Base-by-base conservation (phyloP, 2,888 invertebrate species). In the Zaprionus obscuricornis region DNA sequence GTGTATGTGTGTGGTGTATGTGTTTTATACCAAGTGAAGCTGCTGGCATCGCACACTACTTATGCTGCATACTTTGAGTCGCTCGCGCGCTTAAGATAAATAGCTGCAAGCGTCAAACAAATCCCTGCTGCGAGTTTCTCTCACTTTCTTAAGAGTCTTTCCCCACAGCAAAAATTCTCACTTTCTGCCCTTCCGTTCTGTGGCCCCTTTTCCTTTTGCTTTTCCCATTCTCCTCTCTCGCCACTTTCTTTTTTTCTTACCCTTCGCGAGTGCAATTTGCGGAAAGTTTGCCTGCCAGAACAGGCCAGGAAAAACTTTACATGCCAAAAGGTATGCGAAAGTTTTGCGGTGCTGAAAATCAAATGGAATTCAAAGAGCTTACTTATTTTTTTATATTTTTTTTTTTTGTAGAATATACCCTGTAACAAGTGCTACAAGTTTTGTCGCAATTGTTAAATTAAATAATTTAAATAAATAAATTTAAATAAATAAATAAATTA, bases 21-120 rank as follows among this genome's bases (percentile, higher is more conserved):
- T 45, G 33, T 31, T n/a, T n/a, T n/a, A n/a, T n/a, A n/a, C n/a
- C n/a, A n/a, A n/a, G 40, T 52, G 31, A 20, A 67, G 46, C 55
- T 42, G 56, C 62, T 55, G 37, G 11, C 20, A 39, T 26, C 33
- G 42, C n/a, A n/a, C 49, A 49, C 45, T 81, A 59, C 85, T 78
- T 75, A 62, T 63, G 49, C 56, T 55, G 76, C 79, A 85, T 79
- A 72, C 76, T 66, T 72, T 54, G 34, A 60, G 67, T 57, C 66
- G 67, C 72, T 59, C 55, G 66, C 45, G 49, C 64, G 72, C 59
- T 78, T 64, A 67, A 78, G 83, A 83, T 75, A 78, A 78, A 78
- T 85, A 85, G 78, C 78, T 85, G 60, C 45, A 18, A 65, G 75
- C 63, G 42, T 37, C 59, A 60, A 60, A 56, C 55, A 62, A 67